These are phyloP conservation scores for Talpa occidentalis DNA, from an alignment of 2,113 vertebrate genomes.

Conservation along the genomic window DNA sequence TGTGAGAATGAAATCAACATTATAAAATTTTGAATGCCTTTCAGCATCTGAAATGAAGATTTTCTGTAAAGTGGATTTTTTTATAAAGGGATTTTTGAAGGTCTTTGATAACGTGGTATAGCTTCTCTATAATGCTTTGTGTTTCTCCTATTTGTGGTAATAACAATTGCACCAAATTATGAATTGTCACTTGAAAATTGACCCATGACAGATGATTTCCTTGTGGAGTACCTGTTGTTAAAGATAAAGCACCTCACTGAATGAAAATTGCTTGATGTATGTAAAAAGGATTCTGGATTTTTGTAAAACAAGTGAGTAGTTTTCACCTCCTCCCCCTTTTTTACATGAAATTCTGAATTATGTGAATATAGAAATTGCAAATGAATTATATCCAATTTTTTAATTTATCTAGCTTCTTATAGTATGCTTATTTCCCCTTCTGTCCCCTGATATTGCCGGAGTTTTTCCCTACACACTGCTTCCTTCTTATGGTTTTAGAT, in stretches of 20 bases:
- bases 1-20: not conserved
- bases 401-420: not conserved
- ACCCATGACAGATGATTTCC: not conserved
- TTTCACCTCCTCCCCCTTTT: not conserved
- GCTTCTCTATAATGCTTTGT: not conserved
- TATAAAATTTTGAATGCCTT: slow-evolving; percentile 2
- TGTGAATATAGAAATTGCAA: slow-evolving; percentile 24
- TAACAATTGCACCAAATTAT: slow-evolving; percentile 17
- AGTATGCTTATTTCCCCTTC: not conserved
- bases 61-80: not conserved
- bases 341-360: not conserved
- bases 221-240: not conserved
- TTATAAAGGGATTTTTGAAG: not conserved
- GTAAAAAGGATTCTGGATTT: not conserved
- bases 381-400: not conserved
- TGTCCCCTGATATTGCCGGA: not conserved
- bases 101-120: not conserved
- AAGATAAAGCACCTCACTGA: not conserved
- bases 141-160: not conserved
- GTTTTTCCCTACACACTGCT: not conserved
- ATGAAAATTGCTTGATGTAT: not conserved
- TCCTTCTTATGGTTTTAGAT: not conserved
- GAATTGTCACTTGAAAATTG: not conserved
- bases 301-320: not conserved
- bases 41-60: not conserved